Evolutionary conservation across 2,113 vertebrate species (phyloP).

Genomic region (Callopanchax toddi): DNA sequence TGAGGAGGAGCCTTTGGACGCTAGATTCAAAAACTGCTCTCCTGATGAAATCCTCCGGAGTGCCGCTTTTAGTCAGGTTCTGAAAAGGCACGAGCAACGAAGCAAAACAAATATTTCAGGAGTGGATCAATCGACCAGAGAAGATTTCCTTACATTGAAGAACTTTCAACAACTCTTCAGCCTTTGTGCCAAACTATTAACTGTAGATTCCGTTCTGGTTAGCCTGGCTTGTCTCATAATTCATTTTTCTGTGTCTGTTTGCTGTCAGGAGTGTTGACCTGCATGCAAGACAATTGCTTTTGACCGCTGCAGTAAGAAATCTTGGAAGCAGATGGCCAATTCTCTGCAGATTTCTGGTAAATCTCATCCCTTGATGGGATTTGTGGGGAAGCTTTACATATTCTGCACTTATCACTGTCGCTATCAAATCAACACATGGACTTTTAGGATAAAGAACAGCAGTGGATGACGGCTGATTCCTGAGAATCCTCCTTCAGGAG

Average conservation of each 20-base stretch:
- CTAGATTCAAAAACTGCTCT: no score
- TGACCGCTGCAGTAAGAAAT: conserved; percentile 39
- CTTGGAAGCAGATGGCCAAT: conserved; percentile 44
- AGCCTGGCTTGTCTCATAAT: not conserved
- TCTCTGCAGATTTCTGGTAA: conserved; percentile 48
- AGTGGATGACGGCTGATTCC: conserved; percentile 9
- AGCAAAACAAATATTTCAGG: conserved; percentile 6
- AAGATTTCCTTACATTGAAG: not conserved
- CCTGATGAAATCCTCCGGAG: no score
- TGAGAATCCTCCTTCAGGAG: conserved; percentile 9
- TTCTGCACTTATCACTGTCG: conserved; percentile 45
- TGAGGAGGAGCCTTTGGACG: no score
- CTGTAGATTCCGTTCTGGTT: conserved; percentile 14
- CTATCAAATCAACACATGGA: conserved; percentile 43
- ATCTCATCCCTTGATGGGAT: conserved; percentile 62
- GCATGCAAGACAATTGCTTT: conserved; percentile 21
- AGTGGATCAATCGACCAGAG: not conserved
- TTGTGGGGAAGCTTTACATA: conserved; percentile 57
- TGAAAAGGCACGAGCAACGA: not conserved
- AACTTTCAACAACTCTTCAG: not conserved
- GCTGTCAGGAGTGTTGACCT: conserved; percentile 10
- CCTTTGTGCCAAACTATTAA: not conserved
- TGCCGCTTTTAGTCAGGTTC: conserved; percentile 17
- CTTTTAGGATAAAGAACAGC: conserved; percentile 34
- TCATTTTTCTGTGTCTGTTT: not conserved